Percentiles rank a stretch among this genome's conserved stretches.
These are phyloP conservation scores for Sceliomorpha sp. DNA, from an alignment of 2,888 invertebrate species.

Conservation along the genomic window DNA sequence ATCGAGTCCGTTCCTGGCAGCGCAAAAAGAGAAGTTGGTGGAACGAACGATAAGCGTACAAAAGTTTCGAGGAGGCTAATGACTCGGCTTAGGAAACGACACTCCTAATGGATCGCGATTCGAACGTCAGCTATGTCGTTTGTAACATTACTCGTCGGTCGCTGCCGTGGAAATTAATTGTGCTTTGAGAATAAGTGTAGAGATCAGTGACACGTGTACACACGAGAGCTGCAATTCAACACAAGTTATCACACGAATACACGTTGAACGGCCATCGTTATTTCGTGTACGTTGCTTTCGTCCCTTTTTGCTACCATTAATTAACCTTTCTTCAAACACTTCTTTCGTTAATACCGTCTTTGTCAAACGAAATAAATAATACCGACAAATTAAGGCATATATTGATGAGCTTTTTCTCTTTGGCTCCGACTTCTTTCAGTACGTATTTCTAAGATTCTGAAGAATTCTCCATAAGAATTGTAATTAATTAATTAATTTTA, in stretches of 20 bases:
- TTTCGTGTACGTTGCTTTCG: slow-evolving; percentile 6
- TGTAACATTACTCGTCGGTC: slow-evolving; percentile 60
- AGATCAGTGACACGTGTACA: slow-evolving; percentile 30
- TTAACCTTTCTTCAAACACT: slow-evolving; percentile 21
- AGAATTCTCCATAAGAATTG: not conserved
- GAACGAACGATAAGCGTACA: slow-evolving; percentile 53
- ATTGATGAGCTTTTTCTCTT: slow-evolving; percentile 10
- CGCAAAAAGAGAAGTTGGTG: slow-evolving; percentile 47
- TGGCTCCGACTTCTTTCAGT: slow-evolving; percentile 2
- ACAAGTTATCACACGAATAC: slow-evolving; percentile 37
- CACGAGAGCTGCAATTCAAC: slow-evolving; percentile 34
- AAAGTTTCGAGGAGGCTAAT: slow-evolving; percentile 54
- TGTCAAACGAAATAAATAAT: too few species aligned
- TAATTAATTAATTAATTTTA: too few species aligned
- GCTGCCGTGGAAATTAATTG: slow-evolving; percentile 50
- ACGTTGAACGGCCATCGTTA: slow-evolving; percentile 11
- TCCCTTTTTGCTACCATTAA: slow-evolving; percentile 27
- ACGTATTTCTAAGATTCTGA: not conserved
- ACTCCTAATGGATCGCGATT: slow-evolving; percentile 49
- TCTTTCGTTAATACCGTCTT: too few species aligned
- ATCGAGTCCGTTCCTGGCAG: slow-evolving; percentile 33
- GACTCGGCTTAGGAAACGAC: slow-evolving; percentile 54
- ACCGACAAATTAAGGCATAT: too few species aligned
- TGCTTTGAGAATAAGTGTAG: slow-evolving; percentile 45
- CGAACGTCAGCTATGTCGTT: slow-evolving; percentile 51